A percentile compares a stretch with the other conserved stretches of the same genome.
These are phyloP conservation scores for Lophotis ruficrista DNA, from an alignment of 2,113 vertebrate genomes.

Conservation along the genomic window DNA sequence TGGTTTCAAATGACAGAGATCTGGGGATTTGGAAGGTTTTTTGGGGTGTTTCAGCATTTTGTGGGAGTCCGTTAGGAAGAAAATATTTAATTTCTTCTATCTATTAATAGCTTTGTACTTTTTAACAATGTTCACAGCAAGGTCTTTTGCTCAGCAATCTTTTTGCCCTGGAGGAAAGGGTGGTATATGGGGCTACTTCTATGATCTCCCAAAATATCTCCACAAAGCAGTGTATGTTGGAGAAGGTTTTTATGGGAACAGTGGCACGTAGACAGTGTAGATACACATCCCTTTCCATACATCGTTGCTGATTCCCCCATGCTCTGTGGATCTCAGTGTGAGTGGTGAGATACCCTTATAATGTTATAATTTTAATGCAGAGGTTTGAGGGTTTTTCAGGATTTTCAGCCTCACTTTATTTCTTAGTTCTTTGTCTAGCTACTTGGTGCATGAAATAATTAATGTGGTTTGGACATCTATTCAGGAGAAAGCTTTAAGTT, in stretches of 20 bases:
- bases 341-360: not conserved
- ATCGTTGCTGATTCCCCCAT: not conserved
- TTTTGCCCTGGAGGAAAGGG: not conserved
- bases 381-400: not conserved
- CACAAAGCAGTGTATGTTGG: not conserved
- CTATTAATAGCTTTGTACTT: not conserved
- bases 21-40: not conserved
- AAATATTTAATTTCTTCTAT: not conserved
- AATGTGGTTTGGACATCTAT: not conserved
- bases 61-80: not conserved
- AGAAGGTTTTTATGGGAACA: not conserved
- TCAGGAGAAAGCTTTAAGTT: conserved; percentile 13
- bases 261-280: rapidly evolving
- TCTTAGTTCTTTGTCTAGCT: not conserved
- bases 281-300: not conserved
- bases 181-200: not conserved
- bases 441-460: not conserved
- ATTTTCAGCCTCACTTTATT: not conserved
- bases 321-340: not conserved
- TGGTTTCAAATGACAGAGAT: not conserved
- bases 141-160: not conserved
- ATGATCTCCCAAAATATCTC: not conserved
- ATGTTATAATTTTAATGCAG: not conserved
- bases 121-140: not conserved
- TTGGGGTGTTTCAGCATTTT: not conserved